phyloP scores from a whole-genome alignment of 1,140 invertebrate species.

The Eufriesea mexicana region DNA sequence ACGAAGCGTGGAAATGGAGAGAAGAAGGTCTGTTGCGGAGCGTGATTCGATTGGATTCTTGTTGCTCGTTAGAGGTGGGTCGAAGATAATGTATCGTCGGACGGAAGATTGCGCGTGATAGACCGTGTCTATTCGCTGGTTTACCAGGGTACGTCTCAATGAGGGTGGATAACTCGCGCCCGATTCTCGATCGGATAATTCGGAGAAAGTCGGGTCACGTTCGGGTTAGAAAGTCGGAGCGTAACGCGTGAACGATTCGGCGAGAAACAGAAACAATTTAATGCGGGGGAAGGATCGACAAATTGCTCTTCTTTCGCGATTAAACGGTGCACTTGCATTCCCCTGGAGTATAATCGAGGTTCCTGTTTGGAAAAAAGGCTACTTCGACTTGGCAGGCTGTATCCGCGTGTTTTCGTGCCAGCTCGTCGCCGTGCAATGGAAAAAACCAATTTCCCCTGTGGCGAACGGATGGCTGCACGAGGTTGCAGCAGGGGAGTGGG shows the following conservation, averaged over 20 bases:
- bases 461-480: slow-evolving; percentile 44
- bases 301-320: slow-evolving; percentile 60
- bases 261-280: slow-evolving; percentile 53
- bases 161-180: not conserved
- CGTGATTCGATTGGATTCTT: not conserved
- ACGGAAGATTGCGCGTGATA: not conserved
- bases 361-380: slow-evolving; percentile 54
- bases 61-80: not conserved
- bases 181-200: slow-evolving; percentile 2
- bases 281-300: slow-evolving; percentile 54
- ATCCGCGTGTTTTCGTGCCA: slow-evolving; percentile 59
- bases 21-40: not conserved
- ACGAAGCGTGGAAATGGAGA: not conserved
- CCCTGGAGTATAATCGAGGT: slow-evolving; percentile 55
- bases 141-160: not conserved
- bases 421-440: slow-evolving; percentile 60
- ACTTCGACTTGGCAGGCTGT: slow-evolving; percentile 32
- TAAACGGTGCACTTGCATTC: slow-evolving; percentile 51
- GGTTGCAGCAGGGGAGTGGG: not conserved
- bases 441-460: slow-evolving; percentile 68
- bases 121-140: not conserved
- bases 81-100: not conserved
- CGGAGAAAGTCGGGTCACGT: not conserved
- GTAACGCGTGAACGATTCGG: slow-evolving; percentile 33
- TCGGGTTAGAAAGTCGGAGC: not conserved